A percentile compares a stretch with the other conserved stretches of the same genome.
phyloP scores from a whole-genome alignment of 2,797 vertebrate genomes.

The Ispidina lecontei region DNA sequence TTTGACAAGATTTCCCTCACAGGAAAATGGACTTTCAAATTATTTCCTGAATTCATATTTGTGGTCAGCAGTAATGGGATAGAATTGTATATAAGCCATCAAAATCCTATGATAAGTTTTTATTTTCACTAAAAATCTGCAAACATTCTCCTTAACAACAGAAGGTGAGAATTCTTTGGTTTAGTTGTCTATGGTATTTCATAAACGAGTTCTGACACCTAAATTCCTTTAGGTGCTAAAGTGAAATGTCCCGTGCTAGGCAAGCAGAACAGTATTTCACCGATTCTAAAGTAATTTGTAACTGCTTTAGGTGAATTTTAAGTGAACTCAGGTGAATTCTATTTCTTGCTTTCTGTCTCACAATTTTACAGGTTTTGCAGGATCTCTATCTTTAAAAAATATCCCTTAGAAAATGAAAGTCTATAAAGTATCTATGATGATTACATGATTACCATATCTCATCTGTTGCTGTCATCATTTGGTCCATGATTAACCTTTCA shows the following conservation, averaged over 20 bases:
- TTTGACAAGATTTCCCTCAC: not conserved
- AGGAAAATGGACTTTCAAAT: not conserved
- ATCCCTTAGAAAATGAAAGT: not conserved
- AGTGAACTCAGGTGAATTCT: not conserved
- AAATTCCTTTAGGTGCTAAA: not conserved
- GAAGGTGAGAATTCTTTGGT: not conserved
- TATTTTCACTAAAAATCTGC: not conserved
- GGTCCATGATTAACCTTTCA: not conserved
- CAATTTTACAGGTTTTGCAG: not conserved
- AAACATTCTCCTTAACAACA: not conserved
- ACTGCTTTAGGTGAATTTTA: not conserved
- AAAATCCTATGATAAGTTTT: not conserved
- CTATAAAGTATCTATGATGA: not conserved
- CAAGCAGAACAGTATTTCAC: not conserved
- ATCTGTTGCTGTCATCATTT: not conserved
- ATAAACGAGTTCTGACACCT: not conserved
- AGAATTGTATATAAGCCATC: not conserved
- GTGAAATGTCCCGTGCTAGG: not conserved
- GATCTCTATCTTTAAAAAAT: not conserved
- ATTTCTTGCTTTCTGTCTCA: not conserved
- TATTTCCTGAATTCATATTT: not conserved
- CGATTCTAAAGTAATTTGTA: not conserved
- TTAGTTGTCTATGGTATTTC: not conserved
- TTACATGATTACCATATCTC: not conserved
- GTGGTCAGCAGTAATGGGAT: not conserved